Conservation (phyloP, 2,888 invertebrate species). For the Luperina nickerlii region DNA sequence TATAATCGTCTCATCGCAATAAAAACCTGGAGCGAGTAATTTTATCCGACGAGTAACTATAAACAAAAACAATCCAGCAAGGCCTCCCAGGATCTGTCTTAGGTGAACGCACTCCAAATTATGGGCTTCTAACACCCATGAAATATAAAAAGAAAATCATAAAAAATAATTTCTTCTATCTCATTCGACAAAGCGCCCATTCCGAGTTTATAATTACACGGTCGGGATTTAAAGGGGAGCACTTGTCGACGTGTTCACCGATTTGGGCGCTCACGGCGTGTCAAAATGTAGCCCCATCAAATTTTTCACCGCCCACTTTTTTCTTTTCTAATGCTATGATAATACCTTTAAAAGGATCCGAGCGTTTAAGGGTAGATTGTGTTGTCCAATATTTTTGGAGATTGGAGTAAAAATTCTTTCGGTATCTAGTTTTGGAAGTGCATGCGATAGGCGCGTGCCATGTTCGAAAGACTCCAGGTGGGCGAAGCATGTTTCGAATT, state of each 20-base stretch:
- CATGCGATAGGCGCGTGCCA: constrained; percentile 46
- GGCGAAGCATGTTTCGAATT: constrained; percentile 33
- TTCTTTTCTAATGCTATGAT: constrained; percentile 59
- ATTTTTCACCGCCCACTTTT: constrained; percentile 46
- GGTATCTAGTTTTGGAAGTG: constrained; percentile 48
- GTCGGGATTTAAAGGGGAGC: constrained; percentile 52
- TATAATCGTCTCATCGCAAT: constrained; percentile 15
- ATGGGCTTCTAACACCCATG: constrained; percentile 59
- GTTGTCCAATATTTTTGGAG: constrained; percentile 18
- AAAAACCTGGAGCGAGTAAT: constrained; percentile 1
- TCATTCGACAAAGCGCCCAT: constrained; percentile 53
- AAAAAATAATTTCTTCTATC: constrained; percentile 57
- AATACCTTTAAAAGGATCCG: constrained; percentile 59
- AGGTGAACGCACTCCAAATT: constrained; percentile 58
- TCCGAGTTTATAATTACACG: constrained; percentile 65
- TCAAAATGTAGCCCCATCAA: constrained; percentile 61
- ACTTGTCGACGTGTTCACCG: constrained; percentile 55
- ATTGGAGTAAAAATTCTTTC: constrained; percentile 43
- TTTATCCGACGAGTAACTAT: background rate
- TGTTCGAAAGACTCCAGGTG: constrained; percentile 11
- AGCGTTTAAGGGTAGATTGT: constrained; percentile 60
- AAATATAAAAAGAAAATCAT: constrained; percentile 63
- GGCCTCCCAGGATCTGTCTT: constrained; percentile 37
- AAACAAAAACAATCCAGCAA: constrained; percentile 27
- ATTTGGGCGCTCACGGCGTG: constrained; percentile 57